Evolutionary conservation across 1,140 invertebrate genomes (phyloP), one percentile per base, ranked within the genome.

Genomic region (Leptoteleia sp.): DNA sequence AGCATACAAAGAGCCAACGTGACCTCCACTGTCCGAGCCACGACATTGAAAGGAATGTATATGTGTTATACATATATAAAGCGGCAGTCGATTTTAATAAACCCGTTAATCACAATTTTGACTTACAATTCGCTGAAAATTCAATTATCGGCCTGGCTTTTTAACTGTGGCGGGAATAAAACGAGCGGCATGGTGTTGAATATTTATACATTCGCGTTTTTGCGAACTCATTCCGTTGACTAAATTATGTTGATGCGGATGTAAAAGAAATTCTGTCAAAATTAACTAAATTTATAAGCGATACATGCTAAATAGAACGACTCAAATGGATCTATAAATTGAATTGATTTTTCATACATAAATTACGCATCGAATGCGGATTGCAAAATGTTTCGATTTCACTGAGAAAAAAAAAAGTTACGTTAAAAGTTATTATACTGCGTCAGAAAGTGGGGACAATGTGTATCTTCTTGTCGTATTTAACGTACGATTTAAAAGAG

Each of bases 21-120:
- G 87, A 86, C 85, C 87, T 88, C 85, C 76, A 81, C 75, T 68
- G 47, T 29, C 33, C 40, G 31, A 77, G 80, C 76, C 64, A 57
- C 82, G 87, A 85, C 87, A 89, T 89, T 88, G 87, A 86, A 87
- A 87, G 79, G 85, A 88, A 88, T 89, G 83, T 82, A 81, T 85
- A 87, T 87, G 80, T 81, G 82, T 86, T 84, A 86, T 84, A 83
- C 52, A 35, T 15, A 40, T 37, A 64, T 80, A 83, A n/a, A 83
- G 48, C 43, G 31, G 61, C 80, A 81, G 71, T 81, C 82, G 80
- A 87, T 81, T 85, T 86, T 76, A 64, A 73, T 64, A 64, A 57
- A 65, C 71, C 62, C 62, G 62, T 61, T 71, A 77, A 71, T 65
- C 59, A 77, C 33, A 59, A 59, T 64, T 77, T 33, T 25, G 45